Conservation (phyloP, 2,113 vertebrate genomes). For the Ochotona princeps region DNA sequence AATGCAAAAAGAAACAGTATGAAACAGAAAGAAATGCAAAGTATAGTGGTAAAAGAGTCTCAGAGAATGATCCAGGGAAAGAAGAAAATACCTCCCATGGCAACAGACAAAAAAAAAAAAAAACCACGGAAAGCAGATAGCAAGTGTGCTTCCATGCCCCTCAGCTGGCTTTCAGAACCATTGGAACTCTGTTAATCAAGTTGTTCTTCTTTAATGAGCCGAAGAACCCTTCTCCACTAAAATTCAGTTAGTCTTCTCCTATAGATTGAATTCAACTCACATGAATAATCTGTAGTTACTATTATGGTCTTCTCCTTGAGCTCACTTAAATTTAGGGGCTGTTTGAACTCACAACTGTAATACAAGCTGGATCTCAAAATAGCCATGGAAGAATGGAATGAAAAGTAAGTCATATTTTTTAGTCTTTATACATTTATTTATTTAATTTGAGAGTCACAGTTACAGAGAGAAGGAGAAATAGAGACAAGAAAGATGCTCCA, state of each 20-base stretch:
- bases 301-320: not conserved
- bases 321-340: not conserved
- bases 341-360: not conserved
- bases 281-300: not conserved
- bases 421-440: too few species aligned
- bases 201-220: not conserved
- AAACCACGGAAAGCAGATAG: not conserved
- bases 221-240: not conserved
- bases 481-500: too few species aligned
- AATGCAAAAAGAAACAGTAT: not conserved
- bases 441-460: too few species aligned
- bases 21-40: not conserved
- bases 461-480: too few species aligned
- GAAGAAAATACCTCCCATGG: not conserved
- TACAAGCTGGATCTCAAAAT: too few species aligned
- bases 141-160: fast-evolving
- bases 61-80: not conserved
- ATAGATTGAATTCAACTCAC: not conserved
- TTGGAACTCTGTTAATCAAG: not conserved
- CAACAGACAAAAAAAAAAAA: not conserved
- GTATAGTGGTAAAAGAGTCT: not conserved
- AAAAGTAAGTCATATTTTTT: too few species aligned
- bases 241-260: not conserved
- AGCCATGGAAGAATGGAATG: too few species aligned
- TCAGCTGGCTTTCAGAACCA: fast-evolving